Conservation (phyloP, 2,888 invertebrate species). For the Xestoiulus laeticollis region DNA sequence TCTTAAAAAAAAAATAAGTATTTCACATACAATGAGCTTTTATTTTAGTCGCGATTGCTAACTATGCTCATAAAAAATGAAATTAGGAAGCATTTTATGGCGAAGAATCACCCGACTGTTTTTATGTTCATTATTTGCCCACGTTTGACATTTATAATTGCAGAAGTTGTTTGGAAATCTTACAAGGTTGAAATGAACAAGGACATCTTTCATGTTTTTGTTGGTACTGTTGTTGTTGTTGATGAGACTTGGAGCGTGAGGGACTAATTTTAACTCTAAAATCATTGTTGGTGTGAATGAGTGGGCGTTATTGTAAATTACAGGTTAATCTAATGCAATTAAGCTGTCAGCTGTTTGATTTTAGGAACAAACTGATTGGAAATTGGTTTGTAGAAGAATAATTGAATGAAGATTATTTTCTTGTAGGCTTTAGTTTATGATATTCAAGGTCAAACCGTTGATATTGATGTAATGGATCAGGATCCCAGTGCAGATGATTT, state of each 20-base stretch:
- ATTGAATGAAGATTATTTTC: conserved; percentile 3
- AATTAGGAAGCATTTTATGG: background rate
- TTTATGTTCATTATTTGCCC: background rate
- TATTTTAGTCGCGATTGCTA: background rate
- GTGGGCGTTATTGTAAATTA: background rate
- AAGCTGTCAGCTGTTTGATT: background rate
- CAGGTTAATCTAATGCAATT: background rate
- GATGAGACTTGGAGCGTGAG: background rate
- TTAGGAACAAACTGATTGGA: background rate
- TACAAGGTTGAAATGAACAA: conserved; percentile 15
- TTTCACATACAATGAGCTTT: background rate
- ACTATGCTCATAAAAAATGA: background rate
- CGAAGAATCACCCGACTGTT: background rate
- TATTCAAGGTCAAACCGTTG: conserved; percentile 63
- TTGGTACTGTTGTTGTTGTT: background rate
- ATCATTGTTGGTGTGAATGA: background rate
- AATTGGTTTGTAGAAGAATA: background rate
- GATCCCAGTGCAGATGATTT: conserved; percentile 53
- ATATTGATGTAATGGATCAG: conserved; percentile 58
- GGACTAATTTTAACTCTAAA: background rate
- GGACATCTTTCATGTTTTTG: background rate
- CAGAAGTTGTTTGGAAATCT: background rate
- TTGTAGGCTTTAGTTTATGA: conserved; percentile 64
- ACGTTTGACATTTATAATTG: background rate
- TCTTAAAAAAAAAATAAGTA: background rate